Evolutionary conservation across 2,797 vertebrate genomes (phyloP).

Genomic region (Oryzias sinensis): DNA sequence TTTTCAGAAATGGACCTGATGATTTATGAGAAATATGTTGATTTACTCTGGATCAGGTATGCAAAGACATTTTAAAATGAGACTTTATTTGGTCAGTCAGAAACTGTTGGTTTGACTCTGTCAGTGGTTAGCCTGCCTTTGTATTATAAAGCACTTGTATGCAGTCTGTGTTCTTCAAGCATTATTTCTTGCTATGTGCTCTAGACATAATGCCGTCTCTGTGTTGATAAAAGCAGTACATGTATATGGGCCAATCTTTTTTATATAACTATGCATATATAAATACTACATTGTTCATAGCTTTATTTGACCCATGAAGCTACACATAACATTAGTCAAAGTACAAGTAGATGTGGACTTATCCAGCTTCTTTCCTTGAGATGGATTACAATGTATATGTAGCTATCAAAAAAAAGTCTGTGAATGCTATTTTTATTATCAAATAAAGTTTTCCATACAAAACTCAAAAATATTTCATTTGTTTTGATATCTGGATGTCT

Average conservation of each 20-base stretch:
- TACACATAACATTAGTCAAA: slow-evolving; percentile 93
- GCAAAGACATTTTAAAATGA: slow-evolving; percentile 92
- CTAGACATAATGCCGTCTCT: slow-evolving; percentile 88
- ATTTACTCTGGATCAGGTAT: slow-evolving; percentile 98
- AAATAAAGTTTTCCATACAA: slow-evolving; percentile 99
- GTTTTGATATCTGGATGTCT: slow-evolving; percentile 35
- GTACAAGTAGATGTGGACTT: slow-evolving; percentile 90
- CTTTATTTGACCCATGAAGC: slow-evolving; percentile 96
- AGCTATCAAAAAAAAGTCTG: slow-evolving; percentile 93
- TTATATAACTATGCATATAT: slow-evolving; percentile 99
- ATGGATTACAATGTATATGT: slow-evolving; percentile 95
- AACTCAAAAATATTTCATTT: slow-evolving; percentile 69
- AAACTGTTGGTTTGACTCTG: slow-evolving; percentile 87
- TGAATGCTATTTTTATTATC: slow-evolving; percentile 99
- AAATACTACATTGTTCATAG: slow-evolving; percentile 98
- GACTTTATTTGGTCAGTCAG: slow-evolving; percentile 85
- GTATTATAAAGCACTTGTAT: slow-evolving; percentile 91
- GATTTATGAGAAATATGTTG: slow-evolving; percentile 94
- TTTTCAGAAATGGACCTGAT: slow-evolving; percentile 92
- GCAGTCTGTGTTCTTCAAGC: slow-evolving; percentile 89
- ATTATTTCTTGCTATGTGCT: slow-evolving; percentile 90
- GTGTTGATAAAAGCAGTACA: slow-evolving; percentile 95
- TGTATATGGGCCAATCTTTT: slow-evolving; percentile 94
- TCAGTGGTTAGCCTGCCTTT: slow-evolving; percentile 91
- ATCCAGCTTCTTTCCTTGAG: slow-evolving; percentile 90